Conservation (phyloP, 2,888 invertebrate genomes). For the Trissolcus brochymenae region DNA sequence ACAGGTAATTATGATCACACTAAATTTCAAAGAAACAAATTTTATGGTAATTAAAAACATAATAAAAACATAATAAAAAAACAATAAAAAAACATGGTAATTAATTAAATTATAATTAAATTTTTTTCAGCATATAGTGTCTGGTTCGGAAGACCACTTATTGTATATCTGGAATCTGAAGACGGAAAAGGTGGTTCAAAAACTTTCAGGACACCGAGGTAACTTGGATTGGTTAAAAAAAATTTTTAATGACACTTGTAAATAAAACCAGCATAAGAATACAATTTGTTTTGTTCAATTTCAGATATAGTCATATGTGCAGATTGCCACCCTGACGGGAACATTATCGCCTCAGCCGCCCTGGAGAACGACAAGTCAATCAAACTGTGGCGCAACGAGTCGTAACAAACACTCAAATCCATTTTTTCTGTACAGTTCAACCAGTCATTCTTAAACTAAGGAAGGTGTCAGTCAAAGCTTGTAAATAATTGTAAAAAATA, state of each 20-base stretch:
- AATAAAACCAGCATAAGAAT: not conserved
- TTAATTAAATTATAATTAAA: too few species aligned
- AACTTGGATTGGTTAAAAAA: not conserved
- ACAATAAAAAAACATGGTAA: too few species aligned
- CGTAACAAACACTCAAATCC: conserved; percentile 1
- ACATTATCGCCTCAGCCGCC: conserved; percentile 99
- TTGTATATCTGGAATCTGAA: conserved; percentile 99
- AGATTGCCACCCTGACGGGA: conserved; percentile 96
- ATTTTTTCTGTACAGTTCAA: conserved; percentile 3
- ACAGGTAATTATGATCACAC: conserved; percentile 81
- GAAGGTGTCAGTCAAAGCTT: conserved; percentile 1
- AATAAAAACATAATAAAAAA: too few species aligned
- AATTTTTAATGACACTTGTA: too few species aligned
- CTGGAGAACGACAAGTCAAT: conserved; percentile 99
- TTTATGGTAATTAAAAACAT: conserved; percentile 32
- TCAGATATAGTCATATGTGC: conserved; percentile 94
- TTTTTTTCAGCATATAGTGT: conserved; percentile 96
- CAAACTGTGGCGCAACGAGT: conserved; percentile 97
- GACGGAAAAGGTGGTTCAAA: conserved; percentile 99
- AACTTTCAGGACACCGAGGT: conserved; percentile 97
- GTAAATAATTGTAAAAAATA: conserved; percentile 5
- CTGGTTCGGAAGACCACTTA: conserved; percentile 98
- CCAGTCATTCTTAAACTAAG: conserved; percentile 2
- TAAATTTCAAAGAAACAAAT: too few species aligned
- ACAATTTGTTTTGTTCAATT: conserved; percentile 47